Evolutionary conservation across 1,140 invertebrate species (phyloP), one percentile per base, ranked within the genome.

Genomic region (Drosophila rhopaloa): DNA sequence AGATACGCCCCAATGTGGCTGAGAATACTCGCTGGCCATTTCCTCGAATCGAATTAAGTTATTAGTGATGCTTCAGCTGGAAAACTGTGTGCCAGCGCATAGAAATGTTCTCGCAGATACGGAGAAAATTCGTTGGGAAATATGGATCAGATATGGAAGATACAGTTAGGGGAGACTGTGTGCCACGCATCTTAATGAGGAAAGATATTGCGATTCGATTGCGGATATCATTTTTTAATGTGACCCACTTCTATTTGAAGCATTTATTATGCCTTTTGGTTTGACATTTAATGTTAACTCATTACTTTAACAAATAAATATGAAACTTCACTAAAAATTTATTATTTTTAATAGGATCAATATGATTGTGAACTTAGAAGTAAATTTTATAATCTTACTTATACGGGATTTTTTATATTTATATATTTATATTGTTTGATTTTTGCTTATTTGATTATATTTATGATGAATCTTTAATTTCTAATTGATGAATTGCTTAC

Each of bases 41-140:
- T 88, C 83, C 84, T 82, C 79, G 82, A 79, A 89, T 76, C 84
- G 84, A 89, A 88, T 88, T 89, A 88, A 88, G 84, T 89, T 90
- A 89, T 88, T 88, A 88, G 83, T 70, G 56, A 88, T 81, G 83
- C 76, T 56, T 66, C 44, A 70, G 71, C 55, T 63, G 79, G 63
- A 76, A 53, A 88, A 81, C 74, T 77, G 35, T 74, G 40, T 65
- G 76, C 40, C 50, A 29, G 59, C 5, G 40, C 80, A 76, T 48
- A 76, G 60, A 82, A 83, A 70, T 59, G 57, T 76, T 63, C 61
- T 54, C 46, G 59, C 32, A 32, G 61, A 41, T 9, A 24, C 24
- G 8, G 24, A 24, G 29, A 59, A 43, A 35, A 63, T 35, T 62
- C 16, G 10, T 67, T 46, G 62, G 62, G 60, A 63, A 43, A 53